Evolutionary conservation across 2,888 invertebrate species (phyloP).

Genomic region (Nycteola revayana): DNA sequence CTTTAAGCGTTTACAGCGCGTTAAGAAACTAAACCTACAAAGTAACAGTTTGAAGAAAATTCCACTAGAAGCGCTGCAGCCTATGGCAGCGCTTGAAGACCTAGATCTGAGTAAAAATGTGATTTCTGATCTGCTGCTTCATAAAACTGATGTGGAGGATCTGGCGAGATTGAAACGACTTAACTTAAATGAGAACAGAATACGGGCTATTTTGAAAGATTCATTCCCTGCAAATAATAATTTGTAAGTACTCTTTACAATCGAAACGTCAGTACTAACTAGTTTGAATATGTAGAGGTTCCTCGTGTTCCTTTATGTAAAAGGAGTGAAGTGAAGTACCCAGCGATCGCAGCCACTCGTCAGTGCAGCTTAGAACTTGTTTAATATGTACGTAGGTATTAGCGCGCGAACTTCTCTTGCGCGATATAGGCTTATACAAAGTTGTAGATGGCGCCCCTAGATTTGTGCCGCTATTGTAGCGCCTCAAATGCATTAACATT

Average conservation of each 20-base stretch:
- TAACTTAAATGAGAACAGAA: conserved; percentile 74
- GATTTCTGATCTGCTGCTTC: conserved; percentile 59
- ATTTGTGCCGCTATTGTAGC: too few relatives aligned
- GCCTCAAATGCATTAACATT: too few relatives aligned
- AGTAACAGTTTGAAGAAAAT: conserved; percentile 67
- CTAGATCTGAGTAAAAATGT: conserved; percentile 77
- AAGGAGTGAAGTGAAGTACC: too few relatives aligned
- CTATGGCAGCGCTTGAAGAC: conserved; percentile 61
- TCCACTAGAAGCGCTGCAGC: conserved; percentile 58
- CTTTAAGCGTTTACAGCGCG: conserved; percentile 55
- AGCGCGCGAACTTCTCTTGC: too few relatives aligned
- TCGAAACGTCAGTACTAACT: too few relatives aligned
- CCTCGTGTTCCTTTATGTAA: too few relatives aligned
- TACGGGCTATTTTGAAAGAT: conserved; percentile 62
- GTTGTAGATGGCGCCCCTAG: too few relatives aligned
- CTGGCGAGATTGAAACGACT: conserved; percentile 60
- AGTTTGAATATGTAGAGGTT: too few relatives aligned
- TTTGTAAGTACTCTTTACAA: conserved; percentile 57
- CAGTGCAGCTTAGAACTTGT: too few relatives aligned
- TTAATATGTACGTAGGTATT: too few relatives aligned
- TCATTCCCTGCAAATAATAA: conserved; percentile 63
- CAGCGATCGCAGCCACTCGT: too few relatives aligned
- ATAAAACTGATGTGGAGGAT: conserved; percentile 45
- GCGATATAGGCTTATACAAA: too few relatives aligned
- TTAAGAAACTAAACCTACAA: conserved; percentile 71